These are phyloP conservation scores for Lasioglossum oenotherae DNA, from an alignment of 2,888 invertebrate genomes.

Conservation along the genomic window DNA sequence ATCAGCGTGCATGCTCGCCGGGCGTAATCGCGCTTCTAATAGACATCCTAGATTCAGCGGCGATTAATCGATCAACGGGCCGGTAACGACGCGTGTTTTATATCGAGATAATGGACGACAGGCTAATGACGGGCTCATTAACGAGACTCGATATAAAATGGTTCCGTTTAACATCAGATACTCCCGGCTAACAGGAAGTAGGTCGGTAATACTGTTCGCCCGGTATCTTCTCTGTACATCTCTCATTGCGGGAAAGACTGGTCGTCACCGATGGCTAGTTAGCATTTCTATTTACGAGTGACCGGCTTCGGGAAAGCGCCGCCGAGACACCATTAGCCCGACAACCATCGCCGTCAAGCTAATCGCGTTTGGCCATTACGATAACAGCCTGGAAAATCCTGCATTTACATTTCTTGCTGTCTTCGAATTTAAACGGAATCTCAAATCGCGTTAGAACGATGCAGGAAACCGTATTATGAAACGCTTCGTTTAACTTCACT, in stretches of 20 bases:
- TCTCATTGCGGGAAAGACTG: slow-evolving; percentile 17
- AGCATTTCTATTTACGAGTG: slow-evolving; percentile 59
- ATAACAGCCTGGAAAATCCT: background rate
- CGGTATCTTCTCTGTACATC: slow-evolving; percentile 58
- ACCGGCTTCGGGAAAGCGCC: background rate
- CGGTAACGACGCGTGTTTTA: slow-evolving; percentile 63
- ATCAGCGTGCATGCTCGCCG: slow-evolving; percentile 62
- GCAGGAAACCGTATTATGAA: background rate
- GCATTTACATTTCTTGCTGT: background rate
- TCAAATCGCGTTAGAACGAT: background rate
- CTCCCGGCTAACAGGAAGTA: slow-evolving; percentile 63
- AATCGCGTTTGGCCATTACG: background rate
- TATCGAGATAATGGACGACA: slow-evolving; percentile 69
- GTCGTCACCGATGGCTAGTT: slow-evolving; percentile 53
- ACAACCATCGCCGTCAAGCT: background rate
- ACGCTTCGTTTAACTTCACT: background rate
- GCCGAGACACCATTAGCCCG: slow-evolving; percentile 12
- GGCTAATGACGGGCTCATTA: slow-evolving; percentile 72
- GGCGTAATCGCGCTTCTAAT: slow-evolving; percentile 65
- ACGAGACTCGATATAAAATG: slow-evolving; percentile 66
- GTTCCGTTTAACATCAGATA: slow-evolving; percentile 69
- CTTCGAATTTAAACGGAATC: background rate
- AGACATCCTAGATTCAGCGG: slow-evolving; percentile 66
- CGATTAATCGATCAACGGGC: slow-evolving; percentile 69
- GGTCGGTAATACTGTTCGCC: slow-evolving; percentile 50